Percentiles rank a stretch among this genome's conserved stretches.
phyloP scores from a whole-genome alignment of 2,113 vertebrate species.

The Prolemur simus region DNA sequence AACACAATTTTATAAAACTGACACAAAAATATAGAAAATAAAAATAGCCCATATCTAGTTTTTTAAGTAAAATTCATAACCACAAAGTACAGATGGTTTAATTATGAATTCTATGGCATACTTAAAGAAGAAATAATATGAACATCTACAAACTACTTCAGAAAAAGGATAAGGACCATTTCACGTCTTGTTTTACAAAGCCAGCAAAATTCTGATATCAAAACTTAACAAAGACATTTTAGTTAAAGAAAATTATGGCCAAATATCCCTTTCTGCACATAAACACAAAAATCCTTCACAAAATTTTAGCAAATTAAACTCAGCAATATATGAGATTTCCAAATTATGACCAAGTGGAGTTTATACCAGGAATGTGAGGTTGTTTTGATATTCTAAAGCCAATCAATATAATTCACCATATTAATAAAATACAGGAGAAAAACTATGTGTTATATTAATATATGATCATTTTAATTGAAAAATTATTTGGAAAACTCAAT shows the following conservation, averaged over 20 bases:
- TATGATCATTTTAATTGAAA: conserved; percentile 8
- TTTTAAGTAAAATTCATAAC: neutral
- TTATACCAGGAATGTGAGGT: neutral
- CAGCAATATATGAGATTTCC: neutral
- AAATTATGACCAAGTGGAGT: neutral
- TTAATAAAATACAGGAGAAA: neutral
- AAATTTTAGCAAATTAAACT: conserved; percentile 17
- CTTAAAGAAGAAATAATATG: neutral
- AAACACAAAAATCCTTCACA: neutral
- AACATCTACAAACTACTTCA: neutral
- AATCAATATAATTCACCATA: neutral
- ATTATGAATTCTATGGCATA: neutral
- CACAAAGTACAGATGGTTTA: neutral
- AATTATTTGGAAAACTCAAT: neutral
- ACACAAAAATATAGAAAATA: neutral
- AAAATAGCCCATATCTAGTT: neutral
- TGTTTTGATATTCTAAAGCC: neutral
- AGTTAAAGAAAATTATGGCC: neutral
- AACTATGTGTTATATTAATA: neutral
- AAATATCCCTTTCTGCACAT: neutral
- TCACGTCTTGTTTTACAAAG: neutral
- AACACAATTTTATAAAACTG: conserved; percentile 20
- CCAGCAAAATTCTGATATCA: neutral
- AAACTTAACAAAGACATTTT: neutral
- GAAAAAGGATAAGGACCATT: neutral